These are phyloP conservation scores for Drosophila bocqueti DNA, from an alignment of 1,140 invertebrate species.

Conservation along the genomic window DNA sequence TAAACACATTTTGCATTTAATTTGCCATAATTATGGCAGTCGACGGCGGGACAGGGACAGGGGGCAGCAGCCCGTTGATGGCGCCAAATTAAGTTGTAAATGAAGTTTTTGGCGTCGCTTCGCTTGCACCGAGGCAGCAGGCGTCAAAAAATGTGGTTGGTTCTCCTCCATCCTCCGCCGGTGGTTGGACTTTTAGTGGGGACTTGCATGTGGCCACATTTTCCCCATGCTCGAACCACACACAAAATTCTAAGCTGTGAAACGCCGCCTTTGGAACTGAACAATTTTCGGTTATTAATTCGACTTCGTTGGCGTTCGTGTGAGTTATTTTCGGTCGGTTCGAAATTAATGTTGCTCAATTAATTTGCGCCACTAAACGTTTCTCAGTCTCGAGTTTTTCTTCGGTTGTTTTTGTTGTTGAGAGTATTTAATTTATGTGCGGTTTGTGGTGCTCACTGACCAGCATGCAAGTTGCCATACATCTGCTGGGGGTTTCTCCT, in stretches of 20 bases:
- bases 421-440: slow-evolving; percentile 63
- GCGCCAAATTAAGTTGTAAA: slow-evolving; percentile 83
- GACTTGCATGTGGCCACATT: slow-evolving; percentile 17
- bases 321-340: slow-evolving; percentile 46
- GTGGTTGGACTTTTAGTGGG: slow-evolving; percentile 19
- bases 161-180: neutral
- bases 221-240: slow-evolving; percentile 18
- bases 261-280: slow-evolving; percentile 46
- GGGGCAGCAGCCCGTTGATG: slow-evolving; percentile 64
- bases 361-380: slow-evolving; percentile 81
- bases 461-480: slow-evolving; percentile 48
- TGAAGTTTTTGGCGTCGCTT: slow-evolving; percentile 57
- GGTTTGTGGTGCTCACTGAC: slow-evolving; percentile 53
- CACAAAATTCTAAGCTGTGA: slow-evolving; percentile 55
- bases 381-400: slow-evolving; percentile 33
- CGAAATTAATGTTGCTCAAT: slow-evolving; percentile 72
- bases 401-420: neutral
- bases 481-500: slow-evolving; percentile 50
- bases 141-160: slow-evolving; percentile 47
- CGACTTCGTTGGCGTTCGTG: slow-evolving; percentile 55
- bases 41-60: neutral
- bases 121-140: slow-evolving; percentile 53
- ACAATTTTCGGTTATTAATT: slow-evolving; percentile 76
- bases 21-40: slow-evolving; percentile 78
- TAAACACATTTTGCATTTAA: slow-evolving; percentile 84